These are phyloP conservation scores for Microhierax caerulescens DNA, from an alignment of 2,797 vertebrate genomes.

Conservation along the genomic window DNA sequence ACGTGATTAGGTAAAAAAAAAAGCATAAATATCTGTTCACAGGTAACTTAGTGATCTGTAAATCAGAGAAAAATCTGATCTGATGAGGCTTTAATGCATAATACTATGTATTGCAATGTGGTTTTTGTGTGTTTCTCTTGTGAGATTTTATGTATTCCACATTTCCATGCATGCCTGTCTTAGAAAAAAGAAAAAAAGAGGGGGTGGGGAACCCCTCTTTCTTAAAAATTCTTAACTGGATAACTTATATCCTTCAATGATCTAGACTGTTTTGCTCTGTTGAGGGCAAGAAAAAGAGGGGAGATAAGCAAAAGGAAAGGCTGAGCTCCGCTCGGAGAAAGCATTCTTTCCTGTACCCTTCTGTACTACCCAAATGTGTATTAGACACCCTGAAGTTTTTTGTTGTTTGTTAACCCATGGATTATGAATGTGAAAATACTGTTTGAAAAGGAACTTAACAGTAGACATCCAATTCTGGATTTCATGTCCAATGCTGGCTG, in stretches of 20 bases:
- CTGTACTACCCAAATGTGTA: fast-evolving
- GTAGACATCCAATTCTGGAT: background rate
- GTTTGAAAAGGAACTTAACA: background rate
- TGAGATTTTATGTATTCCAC: background rate
- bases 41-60: background rate
- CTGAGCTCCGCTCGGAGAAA: background rate
- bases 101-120: background rate
- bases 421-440: background rate
- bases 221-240: background rate
- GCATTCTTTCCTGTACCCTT: background rate
- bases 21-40: background rate
- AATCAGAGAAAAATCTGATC: background rate
- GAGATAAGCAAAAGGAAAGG: background rate
- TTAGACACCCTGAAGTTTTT: background rate
- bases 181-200: fast-evolving
- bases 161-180: background rate
- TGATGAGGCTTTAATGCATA: background rate
- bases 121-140: background rate
- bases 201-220: fast-evolving
- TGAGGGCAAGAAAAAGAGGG: background rate
- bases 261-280: background rate
- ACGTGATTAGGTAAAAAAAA: background rate
- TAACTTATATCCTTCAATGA: background rate
- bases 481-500: background rate
- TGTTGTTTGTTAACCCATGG: background rate